Evolutionary conservation across 2,113 vertebrate genomes (phyloP).

Genomic region (Alligator sinensis): DNA sequence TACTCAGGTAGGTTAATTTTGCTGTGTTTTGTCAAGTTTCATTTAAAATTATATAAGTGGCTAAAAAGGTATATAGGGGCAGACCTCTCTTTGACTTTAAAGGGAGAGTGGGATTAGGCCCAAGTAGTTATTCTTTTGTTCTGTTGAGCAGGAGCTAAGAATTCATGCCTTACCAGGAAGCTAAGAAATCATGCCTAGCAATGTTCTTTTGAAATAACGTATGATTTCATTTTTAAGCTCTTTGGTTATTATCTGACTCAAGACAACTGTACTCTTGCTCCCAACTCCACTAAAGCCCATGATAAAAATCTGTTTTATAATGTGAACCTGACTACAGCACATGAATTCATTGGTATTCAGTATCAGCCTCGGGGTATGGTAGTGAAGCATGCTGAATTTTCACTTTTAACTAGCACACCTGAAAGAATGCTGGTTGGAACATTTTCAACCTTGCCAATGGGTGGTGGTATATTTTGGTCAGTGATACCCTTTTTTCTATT

Average conservation of each 20-base stretch:
- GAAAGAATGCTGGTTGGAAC: constrained; percentile 2
- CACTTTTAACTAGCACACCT: background rate
- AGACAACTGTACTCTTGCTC: background rate
- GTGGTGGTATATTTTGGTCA: background rate
- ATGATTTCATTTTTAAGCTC: background rate
- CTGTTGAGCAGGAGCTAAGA: constrained; percentile 2
- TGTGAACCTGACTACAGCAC: background rate
- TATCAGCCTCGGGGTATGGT: background rate
- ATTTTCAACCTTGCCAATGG: background rate
- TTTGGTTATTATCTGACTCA: background rate
- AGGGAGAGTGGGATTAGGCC: background rate
- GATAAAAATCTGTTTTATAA: constrained; percentile 5
- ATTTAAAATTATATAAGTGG: constrained; percentile 17
- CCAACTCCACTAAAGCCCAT: background rate
- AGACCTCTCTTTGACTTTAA: background rate
- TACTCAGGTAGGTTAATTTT: background rate
- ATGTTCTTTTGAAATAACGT: background rate
- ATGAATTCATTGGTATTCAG: background rate
- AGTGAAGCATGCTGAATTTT: background rate
- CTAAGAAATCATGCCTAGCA: background rate
- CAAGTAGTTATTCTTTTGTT: background rate
- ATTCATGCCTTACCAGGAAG: background rate
- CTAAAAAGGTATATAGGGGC: background rate
- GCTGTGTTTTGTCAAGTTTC: background rate
- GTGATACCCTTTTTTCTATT: background rate